Conservation (phyloP, 2,888 invertebrate species). For the Dicyrtoma fusca region DNA sequence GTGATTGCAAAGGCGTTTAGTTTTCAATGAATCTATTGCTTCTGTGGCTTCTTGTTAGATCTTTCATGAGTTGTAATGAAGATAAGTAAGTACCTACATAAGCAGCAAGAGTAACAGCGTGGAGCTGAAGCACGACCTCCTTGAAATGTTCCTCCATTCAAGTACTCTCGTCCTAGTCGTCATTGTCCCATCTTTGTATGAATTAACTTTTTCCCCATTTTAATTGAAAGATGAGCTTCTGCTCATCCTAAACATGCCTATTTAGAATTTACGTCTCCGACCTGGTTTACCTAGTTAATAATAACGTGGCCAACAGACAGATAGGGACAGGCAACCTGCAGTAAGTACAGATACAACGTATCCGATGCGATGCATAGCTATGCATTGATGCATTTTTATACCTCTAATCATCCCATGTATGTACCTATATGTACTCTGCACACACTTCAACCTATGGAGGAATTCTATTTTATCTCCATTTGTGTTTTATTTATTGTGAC, state of each 20-base stretch:
- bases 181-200: slow-evolving; percentile 7
- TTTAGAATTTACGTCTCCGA: slow-evolving; percentile 7
- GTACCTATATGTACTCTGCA: background rate
- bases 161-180: background rate
- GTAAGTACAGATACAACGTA: too few species aligned
- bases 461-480: too few species aligned
- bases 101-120: too few species aligned
- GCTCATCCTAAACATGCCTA: background rate
- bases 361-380: background rate
- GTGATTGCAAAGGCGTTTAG: slow-evolving; percentile 9
- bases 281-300: slow-evolving; percentile 16
- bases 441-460: background rate
- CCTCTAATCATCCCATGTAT: background rate
- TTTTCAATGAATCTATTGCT: background rate
- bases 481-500: too few species aligned
- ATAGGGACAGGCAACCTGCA: too few species aligned
- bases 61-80: background rate
- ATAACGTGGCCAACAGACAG: background rate
- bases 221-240: slow-evolving; percentile 1
- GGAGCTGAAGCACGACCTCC: slow-evolving; percentile 14
- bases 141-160: slow-evolving; percentile 14
- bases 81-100: background rate
- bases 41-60: too few species aligned
- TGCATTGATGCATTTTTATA: background rate
- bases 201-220: background rate